Evolutionary conservation across 1,140 invertebrate species (phyloP), one percentile per base, ranked within the genome.

Genomic region (Acromyrmex charruanus): DNA sequence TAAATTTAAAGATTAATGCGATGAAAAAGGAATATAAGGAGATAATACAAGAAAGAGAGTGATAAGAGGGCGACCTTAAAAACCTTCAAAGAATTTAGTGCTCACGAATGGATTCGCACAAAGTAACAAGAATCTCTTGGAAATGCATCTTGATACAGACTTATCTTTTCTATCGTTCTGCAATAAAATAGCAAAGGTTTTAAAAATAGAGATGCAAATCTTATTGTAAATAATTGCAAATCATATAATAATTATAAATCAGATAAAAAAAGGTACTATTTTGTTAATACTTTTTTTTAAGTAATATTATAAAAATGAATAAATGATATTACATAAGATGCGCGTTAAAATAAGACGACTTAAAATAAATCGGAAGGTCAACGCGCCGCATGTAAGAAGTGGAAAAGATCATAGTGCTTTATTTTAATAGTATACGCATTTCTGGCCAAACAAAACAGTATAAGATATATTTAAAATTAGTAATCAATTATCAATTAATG

Each of bases 61-160:
- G 51, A 87, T 77, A 84, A 89, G 39, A 55, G 18, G 28, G 35
- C 14, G 59, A 68, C 10, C 14, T 66, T 21, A 72, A 51, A 84
- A 77, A 77, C 10, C 53, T 77, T 77, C 86, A 74, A 84, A 86
- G 82, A 44, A 21, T 55, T 35, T 39, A 9, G 16, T 31, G 35
- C 44, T 55, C n/a, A 55, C 0, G n/a, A 75, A 61, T 18, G 14
- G 28, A 84, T 74, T 61, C 44, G 7, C 25, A 16, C 61, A 59
- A 49, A 72, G 59, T 39, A 35, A 86, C 51, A 74, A 88, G 77
- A 72, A 77, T 86, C 77, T 88, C 21, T 74, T 28, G 55, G 59
- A 74, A 66, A 86, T 72, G 77, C 55, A 74, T 88, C 55, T 63
- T 77, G 77, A 16, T n/a, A 16, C 2, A 58, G n/a, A 58, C 55